Evolutionary conservation across 2,113 vertebrate genomes (phyloP).

Genomic region (Phaetusa simplex): DNA sequence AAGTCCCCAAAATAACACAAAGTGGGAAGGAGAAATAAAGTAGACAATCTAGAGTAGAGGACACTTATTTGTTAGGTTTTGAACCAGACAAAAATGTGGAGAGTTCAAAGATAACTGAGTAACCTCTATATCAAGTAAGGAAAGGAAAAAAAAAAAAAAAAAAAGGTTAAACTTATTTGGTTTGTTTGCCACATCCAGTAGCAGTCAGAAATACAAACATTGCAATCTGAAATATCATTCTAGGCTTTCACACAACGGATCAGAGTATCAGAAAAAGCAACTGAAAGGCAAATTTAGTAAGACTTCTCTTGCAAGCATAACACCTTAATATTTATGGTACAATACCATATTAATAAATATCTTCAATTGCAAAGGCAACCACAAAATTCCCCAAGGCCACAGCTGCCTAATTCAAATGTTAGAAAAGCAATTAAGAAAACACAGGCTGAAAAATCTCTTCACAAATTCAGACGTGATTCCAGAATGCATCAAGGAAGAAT

Average conservation of each 20-base stretch:
- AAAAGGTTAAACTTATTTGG: neutral
- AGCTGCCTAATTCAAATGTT: neutral
- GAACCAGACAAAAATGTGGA: neutral
- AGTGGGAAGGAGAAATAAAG: conserved; percentile 5
- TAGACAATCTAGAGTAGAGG: neutral
- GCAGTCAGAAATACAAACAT: neutral
- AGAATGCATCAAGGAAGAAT: neutral
- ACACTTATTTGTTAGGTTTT: conserved; percentile 29
- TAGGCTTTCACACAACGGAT: neutral
- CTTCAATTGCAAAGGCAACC: neutral
- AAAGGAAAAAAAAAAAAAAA: neutral
- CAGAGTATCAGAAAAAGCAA: neutral
- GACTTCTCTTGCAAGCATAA: neutral
- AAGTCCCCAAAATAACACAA: neutral
- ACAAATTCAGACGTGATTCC: neutral
- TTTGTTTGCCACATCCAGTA: neutral
- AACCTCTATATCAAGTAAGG: neutral
- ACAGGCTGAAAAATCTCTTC: neutral
- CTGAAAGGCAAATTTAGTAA: neutral
- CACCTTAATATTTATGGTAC: neutral
- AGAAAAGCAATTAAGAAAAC: neutral
- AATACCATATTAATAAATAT: neutral
- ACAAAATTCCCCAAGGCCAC: neutral
- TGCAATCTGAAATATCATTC: neutral
- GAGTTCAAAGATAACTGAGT: neutral